Conservation (phyloP, 2,888 invertebrate species). For the Halocaridina rubra region DNA sequence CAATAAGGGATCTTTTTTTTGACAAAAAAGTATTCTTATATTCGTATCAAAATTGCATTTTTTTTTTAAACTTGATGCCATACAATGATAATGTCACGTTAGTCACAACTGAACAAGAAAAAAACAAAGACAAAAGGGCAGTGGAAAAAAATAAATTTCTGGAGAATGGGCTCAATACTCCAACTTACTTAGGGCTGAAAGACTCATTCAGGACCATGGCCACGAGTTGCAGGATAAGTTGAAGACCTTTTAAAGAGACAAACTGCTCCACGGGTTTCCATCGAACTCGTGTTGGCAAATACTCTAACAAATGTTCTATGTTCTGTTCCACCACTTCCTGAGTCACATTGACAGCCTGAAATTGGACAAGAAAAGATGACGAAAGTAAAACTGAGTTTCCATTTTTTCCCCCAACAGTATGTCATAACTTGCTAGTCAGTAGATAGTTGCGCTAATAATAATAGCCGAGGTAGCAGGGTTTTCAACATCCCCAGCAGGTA, state of each 20-base stretch:
- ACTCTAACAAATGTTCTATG: conserved; percentile 82
- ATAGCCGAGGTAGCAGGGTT: too few relatives aligned
- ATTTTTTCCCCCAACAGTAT: too few relatives aligned
- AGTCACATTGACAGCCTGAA: conserved; percentile 72
- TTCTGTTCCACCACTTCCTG: conserved; percentile 88
- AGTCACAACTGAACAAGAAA: too few relatives aligned
- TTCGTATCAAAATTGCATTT: too few relatives aligned
- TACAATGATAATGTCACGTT: too few relatives aligned
- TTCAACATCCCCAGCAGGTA: too few relatives aligned
- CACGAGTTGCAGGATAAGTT: conserved; percentile 84
- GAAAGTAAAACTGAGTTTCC: not conserved
- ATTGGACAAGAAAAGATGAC: not conserved
- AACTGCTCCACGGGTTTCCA: conserved; percentile 94
- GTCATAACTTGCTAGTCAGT: too few relatives aligned
- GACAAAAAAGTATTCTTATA: too few relatives aligned
- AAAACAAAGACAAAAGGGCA: too few relatives aligned
- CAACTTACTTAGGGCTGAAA: conserved; percentile 52
- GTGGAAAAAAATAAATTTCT: not conserved
- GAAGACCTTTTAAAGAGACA: conserved; percentile 81
- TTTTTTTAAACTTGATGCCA: too few relatives aligned
- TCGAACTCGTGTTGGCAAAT: conserved; percentile 79
- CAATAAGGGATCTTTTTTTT: too few relatives aligned
- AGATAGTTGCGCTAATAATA: too few relatives aligned
- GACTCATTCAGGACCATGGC: conserved; percentile 57
- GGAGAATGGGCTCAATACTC: not conserved